Percentiles rank a stretch among this genome's conserved stretches.
Conservation (phyloP, 2,888 invertebrate species). For the Leucoma salicis region DNA sequence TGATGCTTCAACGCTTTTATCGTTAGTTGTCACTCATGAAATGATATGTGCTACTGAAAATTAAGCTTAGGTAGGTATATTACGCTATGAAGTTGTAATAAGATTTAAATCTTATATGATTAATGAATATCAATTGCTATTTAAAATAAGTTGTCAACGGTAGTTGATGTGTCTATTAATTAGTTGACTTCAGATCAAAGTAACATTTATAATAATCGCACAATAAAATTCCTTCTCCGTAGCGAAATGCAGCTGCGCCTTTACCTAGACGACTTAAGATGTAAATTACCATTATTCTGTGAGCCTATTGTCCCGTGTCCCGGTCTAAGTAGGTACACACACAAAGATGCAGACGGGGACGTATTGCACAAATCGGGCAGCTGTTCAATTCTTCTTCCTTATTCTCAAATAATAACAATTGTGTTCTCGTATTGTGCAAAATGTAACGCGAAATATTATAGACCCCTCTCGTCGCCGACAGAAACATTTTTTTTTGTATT, state of each 20-base stretch:
- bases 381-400: conserved; percentile 71
- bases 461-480: conserved; percentile 39
- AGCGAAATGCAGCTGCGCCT: conserved; percentile 75
- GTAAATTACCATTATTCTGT: conserved; percentile 80
- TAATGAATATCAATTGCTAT: too few relatives aligned
- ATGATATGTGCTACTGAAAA: too few relatives aligned
- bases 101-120: too few relatives aligned
- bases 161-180: too few relatives aligned
- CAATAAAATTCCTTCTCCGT: conserved; percentile 51
- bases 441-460: conserved; percentile 65
- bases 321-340: conserved; percentile 56
- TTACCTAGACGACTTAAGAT: conserved; percentile 77
- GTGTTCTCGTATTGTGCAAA: conserved; percentile 71
- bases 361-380: conserved; percentile 78
- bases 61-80: too few relatives aligned
- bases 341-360: conserved; percentile 79
- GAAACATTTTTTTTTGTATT: conserved; percentile 22
- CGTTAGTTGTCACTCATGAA: conserved; percentile 42
- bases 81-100: too few relatives aligned
- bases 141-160: too few relatives aligned
- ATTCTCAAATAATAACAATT: conserved; percentile 69
- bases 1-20: conserved; percentile 61
- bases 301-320: conserved; percentile 67
- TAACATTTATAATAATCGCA: conserved; percentile 30
- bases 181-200: conserved; percentile 49